Base-by-base conservation (phyloP, 2,797 vertebrate species). In the Scomberomorus guttatus region DNA sequence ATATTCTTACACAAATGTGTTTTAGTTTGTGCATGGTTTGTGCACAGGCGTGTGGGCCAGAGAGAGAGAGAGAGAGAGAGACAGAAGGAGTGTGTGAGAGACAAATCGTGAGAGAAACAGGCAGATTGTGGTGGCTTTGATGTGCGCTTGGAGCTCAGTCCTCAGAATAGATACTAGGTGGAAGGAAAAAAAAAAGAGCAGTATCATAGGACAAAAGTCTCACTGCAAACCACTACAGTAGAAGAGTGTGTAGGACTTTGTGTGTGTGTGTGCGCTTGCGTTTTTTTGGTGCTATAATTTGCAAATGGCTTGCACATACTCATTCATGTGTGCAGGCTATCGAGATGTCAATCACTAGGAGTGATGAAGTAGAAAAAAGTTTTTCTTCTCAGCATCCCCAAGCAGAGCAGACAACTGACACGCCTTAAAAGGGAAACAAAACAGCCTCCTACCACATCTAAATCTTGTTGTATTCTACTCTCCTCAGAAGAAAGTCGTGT, bases 51-150 rank as follows among this genome's bases (percentile, higher is more conserved):
- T 70, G 75, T 69, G 78, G 75, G 83, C 80, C 79, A 20, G 54
- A 74, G 74, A 44, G 70, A 78, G 79, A 63, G 78, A 76, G 62
- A 58, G 69, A 73, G 61, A 70, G 50, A 71, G 64, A 20, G 46
- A 50, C 46, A 81, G 74, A 67, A 70, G 39, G 77, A 76, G 90
- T 86, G 82, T 92, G 89, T 90, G 82, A 90, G 85, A 88, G 90
- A 92, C 84, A 89, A 90, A 90, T 91, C 80, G 79, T 86, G 88
- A 90, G 88, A 90, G 92, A 92, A 88, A 87, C 87, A 89, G 92
- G 92, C 87, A 89, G 85, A 92, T 87, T 89, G 94, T 83, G 93
- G 94, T 77, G 83, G 90, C 88, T 95, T 94, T 95, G 92, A 95
- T 88, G 90, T 90, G 83, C 70, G 50, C 79, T 71, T 62, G 65